These are phyloP conservation scores for Eupithecia subfuscata DNA, from an alignment of 2,888 invertebrate genomes.

Conservation along the genomic window DNA sequence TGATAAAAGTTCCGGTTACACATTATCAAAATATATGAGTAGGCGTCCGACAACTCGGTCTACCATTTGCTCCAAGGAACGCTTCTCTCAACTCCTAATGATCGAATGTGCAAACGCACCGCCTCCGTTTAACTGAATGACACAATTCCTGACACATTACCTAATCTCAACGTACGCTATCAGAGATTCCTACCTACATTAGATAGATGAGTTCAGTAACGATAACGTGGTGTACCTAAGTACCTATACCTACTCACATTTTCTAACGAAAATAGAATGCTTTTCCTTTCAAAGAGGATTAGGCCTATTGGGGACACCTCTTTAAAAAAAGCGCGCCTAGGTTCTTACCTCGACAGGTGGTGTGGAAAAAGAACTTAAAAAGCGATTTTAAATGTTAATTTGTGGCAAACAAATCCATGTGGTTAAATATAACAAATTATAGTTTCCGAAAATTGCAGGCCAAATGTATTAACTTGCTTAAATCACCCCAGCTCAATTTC, in stretches of 20 bases:
- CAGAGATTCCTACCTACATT: conserved; percentile 46
- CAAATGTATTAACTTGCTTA: conserved; percentile 13
- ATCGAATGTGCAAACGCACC: conserved; percentile 72
- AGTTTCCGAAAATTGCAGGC: neutral
- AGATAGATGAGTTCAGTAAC: conserved; percentile 45
- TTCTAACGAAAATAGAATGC: neutral
- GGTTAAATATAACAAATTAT: no score
- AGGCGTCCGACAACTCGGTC: conserved; percentile 67
- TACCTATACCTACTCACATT: neutral
- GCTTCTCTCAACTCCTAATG: conserved; percentile 70
- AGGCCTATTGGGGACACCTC: conserved; percentile 82
- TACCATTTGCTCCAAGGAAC: conserved; percentile 64
- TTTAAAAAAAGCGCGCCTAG: conserved; percentile 80
- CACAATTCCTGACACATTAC: conserved; percentile 80
- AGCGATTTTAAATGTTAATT: neutral
- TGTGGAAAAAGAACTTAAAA: conserved; percentile 74
- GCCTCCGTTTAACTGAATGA: conserved; percentile 77
- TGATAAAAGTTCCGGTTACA: conserved; percentile 21
- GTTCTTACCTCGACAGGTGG: conserved; percentile 80
- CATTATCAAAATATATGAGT: conserved; percentile 49
- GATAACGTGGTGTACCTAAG: conserved; percentile 36
- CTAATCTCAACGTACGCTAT: conserved; percentile 70
- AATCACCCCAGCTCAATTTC: conserved; percentile 25
- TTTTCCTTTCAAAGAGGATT: conserved; percentile 65
- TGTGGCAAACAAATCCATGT: neutral